Evolutionary conservation across 1,140 invertebrate genomes (phyloP).

Genomic region (Acyrthosiphon pisum): DNA sequence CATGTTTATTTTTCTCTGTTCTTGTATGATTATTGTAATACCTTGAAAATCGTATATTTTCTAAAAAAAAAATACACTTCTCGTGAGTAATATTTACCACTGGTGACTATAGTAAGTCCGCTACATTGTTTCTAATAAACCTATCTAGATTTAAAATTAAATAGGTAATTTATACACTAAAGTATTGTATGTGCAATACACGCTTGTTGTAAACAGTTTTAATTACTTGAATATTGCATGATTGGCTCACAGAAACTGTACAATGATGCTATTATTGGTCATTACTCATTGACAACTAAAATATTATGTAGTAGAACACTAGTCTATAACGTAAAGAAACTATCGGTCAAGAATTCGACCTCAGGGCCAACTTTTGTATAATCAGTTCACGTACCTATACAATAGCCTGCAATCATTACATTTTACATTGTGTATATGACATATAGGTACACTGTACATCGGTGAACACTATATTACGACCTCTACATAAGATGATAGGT

Average conservation of each 20-base stretch:
- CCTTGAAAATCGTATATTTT: neutral
- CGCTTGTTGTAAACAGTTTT: neutral
- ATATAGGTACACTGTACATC: neutral
- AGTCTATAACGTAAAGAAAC: neutral
- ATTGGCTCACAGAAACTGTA: neutral
- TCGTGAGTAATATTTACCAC: neutral
- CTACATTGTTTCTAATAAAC: neutral
- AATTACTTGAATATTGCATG: neutral
- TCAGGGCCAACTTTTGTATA: conserved; percentile 52
- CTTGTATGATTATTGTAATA: too few relatives aligned
- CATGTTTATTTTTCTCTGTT: too few relatives aligned
- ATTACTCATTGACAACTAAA: conserved; percentile 33
- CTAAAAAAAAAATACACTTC: neutral
- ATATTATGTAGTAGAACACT: neutral
- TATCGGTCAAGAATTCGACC: conserved; percentile 34
- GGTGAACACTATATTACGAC: neutral
- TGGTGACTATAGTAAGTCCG: too few relatives aligned
- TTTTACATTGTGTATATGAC: neutral
- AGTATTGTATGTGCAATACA: neutral
- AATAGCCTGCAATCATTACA: conserved; percentile 33
- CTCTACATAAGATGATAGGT: conserved; percentile 24
- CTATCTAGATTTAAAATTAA: neutral
- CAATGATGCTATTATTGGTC: neutral
- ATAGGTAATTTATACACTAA: too few relatives aligned
- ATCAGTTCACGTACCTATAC: neutral